Base-by-base conservation (phyloP, 2,797 vertebrate species). In the Sphenopsis melanotis region DNA sequence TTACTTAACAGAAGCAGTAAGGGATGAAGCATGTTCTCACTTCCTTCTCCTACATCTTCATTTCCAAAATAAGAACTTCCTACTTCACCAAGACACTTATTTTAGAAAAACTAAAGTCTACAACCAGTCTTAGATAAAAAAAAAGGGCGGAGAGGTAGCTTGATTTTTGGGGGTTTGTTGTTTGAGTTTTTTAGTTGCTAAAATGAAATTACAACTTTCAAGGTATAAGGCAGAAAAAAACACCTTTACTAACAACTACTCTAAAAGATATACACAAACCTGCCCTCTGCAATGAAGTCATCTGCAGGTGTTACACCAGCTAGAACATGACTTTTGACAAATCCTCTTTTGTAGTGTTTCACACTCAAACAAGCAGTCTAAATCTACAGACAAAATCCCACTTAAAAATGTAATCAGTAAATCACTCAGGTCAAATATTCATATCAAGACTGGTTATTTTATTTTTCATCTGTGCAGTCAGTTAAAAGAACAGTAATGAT, bases 391-490 rank as follows among this genome's bases (percentile, higher is more conserved):
- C 18, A 84, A 91, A 69, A 71, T 32, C 22, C 19, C 36, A 63
- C n/a, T 84, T 9, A 57, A 59, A 86, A 77, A 60, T 42, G 4
- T 5, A 49, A 34, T 22, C 56, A 90, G 42, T 61, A 86, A 89
- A 57, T n/a, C 69, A 81, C 34, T 60, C 15, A 0, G 29, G 32
- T 74, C 39, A 90, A 74, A 77, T 70, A 93, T 15, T 90, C 15
- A 41, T 77, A 76, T 92, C 49, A 96, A 92, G 82, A 94, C 89
- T 72, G 66, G 39, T 93, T 94, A 94, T 91, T 96, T 97, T 96
- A 96, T 96, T 97, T 96, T 95, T 94, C 92, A 75, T 91, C 63
- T 96, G 89, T 93, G 90, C 90, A 93, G 93, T 96, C 78, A 95
- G 83, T 96, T 93, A 93, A 91, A 93, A 91, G 87, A 96, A 95